Base-by-base conservation (phyloP, 2,797 vertebrate species). In the Parauchenoglanis ngamensis region DNA sequence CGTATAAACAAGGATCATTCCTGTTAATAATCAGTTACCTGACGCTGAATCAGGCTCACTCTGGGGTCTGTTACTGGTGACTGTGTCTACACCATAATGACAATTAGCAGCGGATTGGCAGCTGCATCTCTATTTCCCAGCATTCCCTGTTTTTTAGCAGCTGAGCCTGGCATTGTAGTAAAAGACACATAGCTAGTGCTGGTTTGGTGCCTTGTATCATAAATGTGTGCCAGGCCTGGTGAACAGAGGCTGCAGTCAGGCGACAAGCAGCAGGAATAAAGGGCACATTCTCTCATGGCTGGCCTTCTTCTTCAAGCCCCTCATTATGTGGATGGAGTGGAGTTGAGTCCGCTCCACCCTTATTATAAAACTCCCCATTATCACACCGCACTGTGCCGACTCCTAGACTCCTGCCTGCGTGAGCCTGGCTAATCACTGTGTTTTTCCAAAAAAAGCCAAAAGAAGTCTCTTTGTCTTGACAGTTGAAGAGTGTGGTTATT, bases 331-430 rank as follows among this genome's bases (percentile, higher is more conserved):
- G 78, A 80, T 88, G 82, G 82, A 89, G 82, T 89, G 87, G 85
- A 89, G 90, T 86, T 67, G 87, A 89, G 88, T 89, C 77, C 10
- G 88, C 89, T 88, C 89, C 77, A 91, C 89, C 90, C 90, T 89
- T 91, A 88, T 91, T 90, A 91, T 90, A 91, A 90, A 88, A 89
- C 91, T 91, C 88, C 86, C 72, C 85, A 90, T 92, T 91, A 91
- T 92, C 87, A 86, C 83, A 61, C 87, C 78, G 15, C 87, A 83
- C 46, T 87, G 72, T 87, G 65, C 84, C 82, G 80, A 86, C 88
- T 89, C 84, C 79, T 65, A 85, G 86, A 82, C 89, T 89, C 70
- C 57, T 68, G 65, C 46, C 46, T 31, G 67, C 63, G 63, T 63
- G 57, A 88, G 82, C 61, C 81, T 54, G 81, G 77, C 84, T 88